phyloP scores from a whole-genome alignment of 2,113 vertebrate species.

The Leiothrix lutea region DNA sequence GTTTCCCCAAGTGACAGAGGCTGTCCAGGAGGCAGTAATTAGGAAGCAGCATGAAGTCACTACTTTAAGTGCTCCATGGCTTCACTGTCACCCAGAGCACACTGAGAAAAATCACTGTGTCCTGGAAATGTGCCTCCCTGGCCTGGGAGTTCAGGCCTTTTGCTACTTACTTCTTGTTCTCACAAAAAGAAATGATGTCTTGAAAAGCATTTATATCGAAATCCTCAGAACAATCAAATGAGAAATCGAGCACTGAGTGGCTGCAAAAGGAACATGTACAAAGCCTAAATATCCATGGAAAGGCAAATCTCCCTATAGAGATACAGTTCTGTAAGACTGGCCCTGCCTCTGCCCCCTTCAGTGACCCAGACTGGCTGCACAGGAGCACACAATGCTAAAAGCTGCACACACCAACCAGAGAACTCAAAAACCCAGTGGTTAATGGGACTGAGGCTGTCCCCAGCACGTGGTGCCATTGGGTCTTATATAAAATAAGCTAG shows the following conservation, averaged over 20 bases:
- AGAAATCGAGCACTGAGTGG: constrained; percentile 97
- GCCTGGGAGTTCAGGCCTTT: constrained; percentile 1
- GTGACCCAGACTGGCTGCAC: neutral
- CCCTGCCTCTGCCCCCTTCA: neutral
- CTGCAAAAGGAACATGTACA: constrained; percentile 82
- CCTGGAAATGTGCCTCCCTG: constrained; percentile 66
- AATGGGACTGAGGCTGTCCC: neutral
- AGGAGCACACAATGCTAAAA: neutral
- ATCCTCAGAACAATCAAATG: constrained; percentile 97
- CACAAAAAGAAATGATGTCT: constrained; percentile 98
- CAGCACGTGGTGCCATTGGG: neutral
- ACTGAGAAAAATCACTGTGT: constrained; percentile 9
- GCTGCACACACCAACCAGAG: neutral
- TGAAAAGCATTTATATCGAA: constrained; percentile 94
- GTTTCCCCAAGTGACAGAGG: neutral
- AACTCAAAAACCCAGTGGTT: neutral
- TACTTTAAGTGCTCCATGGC: neutral
- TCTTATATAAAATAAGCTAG: neutral
- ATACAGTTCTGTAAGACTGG: neutral
- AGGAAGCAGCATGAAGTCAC: neutral
- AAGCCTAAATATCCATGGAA: constrained; percentile 29
- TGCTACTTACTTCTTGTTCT: constrained; percentile 97
- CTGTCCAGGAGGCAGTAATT: neutral
- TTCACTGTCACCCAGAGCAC: neutral
- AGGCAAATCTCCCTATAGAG: neutral